Conservation (phyloP, 1,140 invertebrate genomes). For the Hylaeus volcanicus region DNA sequence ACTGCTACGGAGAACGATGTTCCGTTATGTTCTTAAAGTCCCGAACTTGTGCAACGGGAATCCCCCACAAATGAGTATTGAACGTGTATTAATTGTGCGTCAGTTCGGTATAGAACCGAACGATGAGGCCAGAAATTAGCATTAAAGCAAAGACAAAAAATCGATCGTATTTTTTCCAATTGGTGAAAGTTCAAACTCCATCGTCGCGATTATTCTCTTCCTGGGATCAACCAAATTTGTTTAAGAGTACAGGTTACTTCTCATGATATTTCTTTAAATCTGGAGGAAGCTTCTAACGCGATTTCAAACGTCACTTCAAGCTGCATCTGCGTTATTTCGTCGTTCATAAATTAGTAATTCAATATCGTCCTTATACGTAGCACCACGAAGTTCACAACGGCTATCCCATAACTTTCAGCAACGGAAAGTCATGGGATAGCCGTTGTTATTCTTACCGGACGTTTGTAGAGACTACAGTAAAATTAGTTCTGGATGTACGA, state of each 20-base stretch:
- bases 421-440: conserved; percentile 61
- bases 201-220: not conserved
- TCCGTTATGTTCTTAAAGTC: no score
- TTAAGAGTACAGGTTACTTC: no score
- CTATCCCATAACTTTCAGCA: conserved; percentile 52
- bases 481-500: not conserved
- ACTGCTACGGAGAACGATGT: no score
- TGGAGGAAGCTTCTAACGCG: not conserved
- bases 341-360: no score
- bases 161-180: not conserved
- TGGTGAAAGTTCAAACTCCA: not conserved
- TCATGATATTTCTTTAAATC: not conserved
- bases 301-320: not conserved
- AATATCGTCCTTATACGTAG: conserved; percentile 17
- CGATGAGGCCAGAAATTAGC: not conserved
- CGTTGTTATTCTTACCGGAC: conserved; percentile 30
- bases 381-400: conserved; percentile 42
- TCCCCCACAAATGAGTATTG: conserved; percentile 27
- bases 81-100: no score
- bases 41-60: not conserved
- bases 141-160: not conserved
- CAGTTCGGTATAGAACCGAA: not conserved
- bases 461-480: not conserved
- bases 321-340: no score
- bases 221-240: not conserved